Conservation (phyloP, 2,113 vertebrate genomes). For the Lates calcarifer region DNA sequence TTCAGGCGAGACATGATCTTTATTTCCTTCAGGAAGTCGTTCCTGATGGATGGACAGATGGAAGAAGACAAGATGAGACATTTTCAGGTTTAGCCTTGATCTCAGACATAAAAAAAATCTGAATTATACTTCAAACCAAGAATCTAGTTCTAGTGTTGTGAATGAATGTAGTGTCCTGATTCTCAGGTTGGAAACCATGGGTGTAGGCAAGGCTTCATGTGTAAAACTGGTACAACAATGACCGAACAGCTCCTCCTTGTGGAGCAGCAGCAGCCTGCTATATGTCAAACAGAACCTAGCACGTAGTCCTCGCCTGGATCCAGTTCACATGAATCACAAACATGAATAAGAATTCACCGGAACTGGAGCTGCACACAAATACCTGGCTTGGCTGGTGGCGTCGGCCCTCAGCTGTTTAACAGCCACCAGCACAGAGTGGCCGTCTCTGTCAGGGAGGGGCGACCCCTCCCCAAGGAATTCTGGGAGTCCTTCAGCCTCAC, state of each 20-base stretch:
- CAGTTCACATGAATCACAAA: neutral
- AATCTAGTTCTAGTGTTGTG: neutral
- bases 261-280: no score
- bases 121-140: neutral
- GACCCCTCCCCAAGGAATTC: constrained; percentile 85
- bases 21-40: constrained; percentile 91
- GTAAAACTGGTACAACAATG: no score
- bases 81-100: neutral
- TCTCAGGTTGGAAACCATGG: no score
- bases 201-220: no score
- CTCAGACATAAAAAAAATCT: neutral
- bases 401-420: constrained; percentile 89
- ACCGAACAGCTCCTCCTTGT: no score
- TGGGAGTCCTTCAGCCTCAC: constrained; percentile 85
- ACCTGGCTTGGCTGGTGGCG: constrained; percentile 89
- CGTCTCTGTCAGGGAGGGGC: constrained; percentile 77
- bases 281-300: no score
- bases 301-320: no score
- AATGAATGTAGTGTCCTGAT: no score
- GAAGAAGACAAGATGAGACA: neutral
- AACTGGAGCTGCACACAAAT: neutral
- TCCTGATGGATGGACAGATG: constrained; percentile 68
- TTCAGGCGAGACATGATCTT: constrained; percentile 91
- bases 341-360: no score
- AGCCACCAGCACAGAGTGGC: constrained; percentile 83